Percentiles rank a stretch among this genome's conserved stretches.
Conservation (phyloP, 37 sponge, comb jelly and placozoan species). For the Hexactinellida sp. region DNA sequence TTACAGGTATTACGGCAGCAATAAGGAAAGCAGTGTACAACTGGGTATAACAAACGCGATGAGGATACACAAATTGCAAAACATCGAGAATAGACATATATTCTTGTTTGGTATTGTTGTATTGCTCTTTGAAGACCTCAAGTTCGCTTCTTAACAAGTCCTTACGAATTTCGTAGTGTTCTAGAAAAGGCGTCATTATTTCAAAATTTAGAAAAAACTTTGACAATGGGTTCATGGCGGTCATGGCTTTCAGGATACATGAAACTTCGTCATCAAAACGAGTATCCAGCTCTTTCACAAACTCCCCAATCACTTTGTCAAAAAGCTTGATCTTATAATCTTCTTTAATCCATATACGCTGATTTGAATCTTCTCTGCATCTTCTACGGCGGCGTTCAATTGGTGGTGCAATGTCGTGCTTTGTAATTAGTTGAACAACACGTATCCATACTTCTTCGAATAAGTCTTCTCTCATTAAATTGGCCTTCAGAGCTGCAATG, state of each 20-base stretch:
- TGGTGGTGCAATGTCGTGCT: slow-evolving; percentile 18
- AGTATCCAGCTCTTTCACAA: neutral
- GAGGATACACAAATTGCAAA: neutral
- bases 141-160: slow-evolving; percentile 8
- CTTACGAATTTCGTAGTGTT: slow-evolving; percentile 8
- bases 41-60: too few species aligned
- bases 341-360: neutral
- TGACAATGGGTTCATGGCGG: slow-evolving; percentile 15
- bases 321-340: slow-evolving; percentile 14
- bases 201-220: too few species aligned
- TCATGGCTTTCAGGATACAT: neutral
- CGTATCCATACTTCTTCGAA: neutral
- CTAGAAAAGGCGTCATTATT: slow-evolving; percentile 10
- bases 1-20: too few species aligned
- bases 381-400: neutral
- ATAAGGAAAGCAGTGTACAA: too few species aligned
- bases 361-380: slow-evolving; percentile 8
- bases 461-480: neutral
- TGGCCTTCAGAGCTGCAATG: slow-evolving; percentile 16
- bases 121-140: slow-evolving; percentile 9
- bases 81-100: slow-evolving; percentile 1
- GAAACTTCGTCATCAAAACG: slow-evolving; percentile 10
- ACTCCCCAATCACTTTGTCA: neutral
- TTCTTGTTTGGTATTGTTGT: neutral
- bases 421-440: slow-evolving; percentile 5